A percentile compares a stretch with the other conserved stretches of the same genome.
phyloP scores from a whole-genome alignment of 2,113 vertebrate species.

The Numenius arquata region DNA sequence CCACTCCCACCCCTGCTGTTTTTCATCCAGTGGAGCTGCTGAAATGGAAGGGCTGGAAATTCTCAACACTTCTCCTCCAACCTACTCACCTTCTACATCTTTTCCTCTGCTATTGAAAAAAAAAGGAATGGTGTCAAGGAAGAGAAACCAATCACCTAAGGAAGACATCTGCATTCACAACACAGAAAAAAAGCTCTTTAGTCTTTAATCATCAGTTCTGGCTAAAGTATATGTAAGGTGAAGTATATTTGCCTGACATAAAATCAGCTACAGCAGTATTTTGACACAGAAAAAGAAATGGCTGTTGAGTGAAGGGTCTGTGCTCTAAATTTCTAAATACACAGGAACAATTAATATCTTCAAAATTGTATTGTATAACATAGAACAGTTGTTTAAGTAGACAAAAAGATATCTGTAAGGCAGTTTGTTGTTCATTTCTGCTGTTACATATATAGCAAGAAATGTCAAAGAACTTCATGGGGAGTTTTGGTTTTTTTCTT shows the following conservation, averaged over 20 bases:
- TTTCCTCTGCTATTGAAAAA: not conserved
- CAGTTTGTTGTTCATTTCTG: not conserved
- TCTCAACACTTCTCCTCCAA: not conserved
- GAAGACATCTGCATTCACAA: not conserved
- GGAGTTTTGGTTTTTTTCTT: fast-evolving
- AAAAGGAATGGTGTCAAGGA: not conserved
- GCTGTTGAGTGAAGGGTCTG: not conserved
- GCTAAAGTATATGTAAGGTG: not conserved
- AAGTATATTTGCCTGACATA: not conserved
- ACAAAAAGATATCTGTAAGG: not conserved
- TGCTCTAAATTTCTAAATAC: not conserved
- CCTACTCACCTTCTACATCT: not conserved
- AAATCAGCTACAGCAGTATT: not conserved
- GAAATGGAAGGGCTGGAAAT: not conserved
- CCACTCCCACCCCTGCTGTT: not conserved
- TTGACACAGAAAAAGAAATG: not conserved
- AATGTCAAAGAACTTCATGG: not conserved
- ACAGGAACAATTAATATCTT: not conserved
- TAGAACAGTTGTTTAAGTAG: not conserved
- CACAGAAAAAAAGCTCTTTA: not conserved
- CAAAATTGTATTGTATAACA: not conserved
- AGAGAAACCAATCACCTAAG: not conserved
- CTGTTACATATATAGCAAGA: not conserved
- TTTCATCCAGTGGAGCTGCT: not conserved
- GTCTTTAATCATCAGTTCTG: not conserved